A percentile compares a stretch with the other conserved stretches of the same genome.
These are phyloP conservation scores for Agapornis canus DNA, from an alignment of 2,797 vertebrate species.

Conservation along the genomic window DNA sequence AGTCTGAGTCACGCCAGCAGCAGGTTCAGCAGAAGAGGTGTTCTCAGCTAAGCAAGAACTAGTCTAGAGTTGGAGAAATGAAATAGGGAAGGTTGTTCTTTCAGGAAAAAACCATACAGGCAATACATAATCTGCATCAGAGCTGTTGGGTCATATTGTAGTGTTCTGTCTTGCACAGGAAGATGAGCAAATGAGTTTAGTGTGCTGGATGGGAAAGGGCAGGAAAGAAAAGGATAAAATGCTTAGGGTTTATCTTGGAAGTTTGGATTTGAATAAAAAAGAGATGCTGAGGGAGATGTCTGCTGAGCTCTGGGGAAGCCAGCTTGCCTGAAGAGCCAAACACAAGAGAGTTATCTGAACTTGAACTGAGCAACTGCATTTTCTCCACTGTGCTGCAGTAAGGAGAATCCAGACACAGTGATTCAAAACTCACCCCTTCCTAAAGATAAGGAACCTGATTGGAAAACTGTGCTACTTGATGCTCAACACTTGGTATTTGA, in stretches of 20 bases:
- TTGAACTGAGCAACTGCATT: background rate
- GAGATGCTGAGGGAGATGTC: background rate
- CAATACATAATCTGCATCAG: background rate
- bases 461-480: background rate
- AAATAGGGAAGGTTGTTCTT: background rate
- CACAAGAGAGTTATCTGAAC: background rate
- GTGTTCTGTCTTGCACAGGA: background rate
- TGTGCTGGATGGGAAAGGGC: background rate
- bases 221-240: background rate
- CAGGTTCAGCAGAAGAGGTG: background rate
- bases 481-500: background rate
- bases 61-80: background rate
- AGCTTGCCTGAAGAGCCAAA: background rate
- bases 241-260: background rate
- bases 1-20: background rate
- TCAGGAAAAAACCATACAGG: background rate
- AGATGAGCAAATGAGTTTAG: background rate
- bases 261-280: background rate
- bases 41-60: background rate
- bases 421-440: background rate
- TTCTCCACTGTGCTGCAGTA: background rate
- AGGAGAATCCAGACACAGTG: background rate
- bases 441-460: background rate
- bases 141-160: background rate
- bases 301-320: background rate